Percentiles rank a stretch among this genome's conserved stretches.
Conservation (phyloP, 2,113 vertebrate genomes). For the Cyanoramphus novaezelandiae region DNA sequence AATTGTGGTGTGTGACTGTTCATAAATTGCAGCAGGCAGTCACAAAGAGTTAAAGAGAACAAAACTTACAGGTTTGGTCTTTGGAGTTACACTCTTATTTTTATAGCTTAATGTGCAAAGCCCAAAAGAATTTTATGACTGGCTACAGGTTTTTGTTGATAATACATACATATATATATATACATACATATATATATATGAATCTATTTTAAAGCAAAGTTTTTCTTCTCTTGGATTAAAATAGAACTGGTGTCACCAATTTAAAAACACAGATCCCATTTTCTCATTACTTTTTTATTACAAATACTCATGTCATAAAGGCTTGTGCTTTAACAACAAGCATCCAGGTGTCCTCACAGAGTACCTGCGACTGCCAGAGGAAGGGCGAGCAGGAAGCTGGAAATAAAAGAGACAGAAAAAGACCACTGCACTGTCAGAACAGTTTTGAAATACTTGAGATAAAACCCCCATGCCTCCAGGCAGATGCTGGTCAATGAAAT, state of each 20-base stretch:
- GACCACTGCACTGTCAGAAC: not conserved
- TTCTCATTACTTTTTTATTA: not conserved
- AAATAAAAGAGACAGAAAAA: not conserved
- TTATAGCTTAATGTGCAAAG: not conserved
- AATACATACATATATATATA: too few species aligned
- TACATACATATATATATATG: not conserved
- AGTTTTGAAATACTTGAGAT: not conserved
- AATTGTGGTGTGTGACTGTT: not conserved
- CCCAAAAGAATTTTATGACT: not conserved
- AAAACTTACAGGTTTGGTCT: not conserved
- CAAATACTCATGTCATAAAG: not conserved
- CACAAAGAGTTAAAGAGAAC: not conserved
- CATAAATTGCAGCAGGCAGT: not conserved
- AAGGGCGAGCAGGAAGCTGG: not conserved
- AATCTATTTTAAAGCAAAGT: not conserved
- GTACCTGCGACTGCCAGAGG: not conserved
- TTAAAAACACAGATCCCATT: not conserved
- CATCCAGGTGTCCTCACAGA: constrained; percentile 11
- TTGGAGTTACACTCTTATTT: not conserved
- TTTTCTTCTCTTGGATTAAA: not conserved
- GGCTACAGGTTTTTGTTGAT: not conserved
- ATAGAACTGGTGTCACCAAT: not conserved
- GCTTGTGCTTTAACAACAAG: not conserved
- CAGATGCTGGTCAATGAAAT: not conserved
- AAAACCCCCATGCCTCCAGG: not conserved